phyloP scores from a whole-genome alignment of 2,113 vertebrate species.

The Nannospalax galili region DNA sequence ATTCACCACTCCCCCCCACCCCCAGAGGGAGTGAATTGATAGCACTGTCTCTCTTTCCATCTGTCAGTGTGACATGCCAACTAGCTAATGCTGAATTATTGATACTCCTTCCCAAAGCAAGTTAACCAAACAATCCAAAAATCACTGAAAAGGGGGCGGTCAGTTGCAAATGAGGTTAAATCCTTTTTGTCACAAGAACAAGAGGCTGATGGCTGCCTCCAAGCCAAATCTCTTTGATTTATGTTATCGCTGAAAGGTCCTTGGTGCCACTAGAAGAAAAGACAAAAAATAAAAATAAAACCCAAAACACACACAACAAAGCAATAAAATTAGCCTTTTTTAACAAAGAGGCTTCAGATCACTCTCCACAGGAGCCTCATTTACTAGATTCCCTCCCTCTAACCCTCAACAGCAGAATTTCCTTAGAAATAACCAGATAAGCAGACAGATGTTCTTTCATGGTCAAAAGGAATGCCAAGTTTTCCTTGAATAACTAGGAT shows the following conservation, averaged over 20 bases:
- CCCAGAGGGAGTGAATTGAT: background rate
- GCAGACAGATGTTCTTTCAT: background rate
- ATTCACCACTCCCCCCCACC: background rate
- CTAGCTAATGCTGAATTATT: conserved; percentile 71
- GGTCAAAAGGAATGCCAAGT: background rate
- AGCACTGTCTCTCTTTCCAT: conserved; percentile 38
- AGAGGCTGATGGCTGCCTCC: conserved; percentile 56
- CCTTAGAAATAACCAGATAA: background rate
- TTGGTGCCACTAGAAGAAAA: background rate
- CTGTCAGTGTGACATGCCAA: conserved; percentile 66
- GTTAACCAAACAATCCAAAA: conserved; percentile 70
- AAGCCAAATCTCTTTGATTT: conserved; percentile 60
- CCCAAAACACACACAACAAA: background rate
- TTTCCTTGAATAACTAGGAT: conserved; percentile 32
- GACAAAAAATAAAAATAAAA: background rate
- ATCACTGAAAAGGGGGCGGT: conserved; percentile 39
- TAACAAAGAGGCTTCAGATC: background rate
- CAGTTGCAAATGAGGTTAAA: conserved; percentile 59
- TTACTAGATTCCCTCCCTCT: background rate
- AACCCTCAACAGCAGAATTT: background rate
- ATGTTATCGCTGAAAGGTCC: background rate
- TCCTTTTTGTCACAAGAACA: conserved; percentile 56
- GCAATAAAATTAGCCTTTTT: conserved; percentile 5
- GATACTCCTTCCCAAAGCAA: conserved; percentile 66
- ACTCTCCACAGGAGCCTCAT: background rate